phyloP scores from a whole-genome alignment of 2,797 vertebrate genomes.

The Micropoecilia bifurca region DNA sequence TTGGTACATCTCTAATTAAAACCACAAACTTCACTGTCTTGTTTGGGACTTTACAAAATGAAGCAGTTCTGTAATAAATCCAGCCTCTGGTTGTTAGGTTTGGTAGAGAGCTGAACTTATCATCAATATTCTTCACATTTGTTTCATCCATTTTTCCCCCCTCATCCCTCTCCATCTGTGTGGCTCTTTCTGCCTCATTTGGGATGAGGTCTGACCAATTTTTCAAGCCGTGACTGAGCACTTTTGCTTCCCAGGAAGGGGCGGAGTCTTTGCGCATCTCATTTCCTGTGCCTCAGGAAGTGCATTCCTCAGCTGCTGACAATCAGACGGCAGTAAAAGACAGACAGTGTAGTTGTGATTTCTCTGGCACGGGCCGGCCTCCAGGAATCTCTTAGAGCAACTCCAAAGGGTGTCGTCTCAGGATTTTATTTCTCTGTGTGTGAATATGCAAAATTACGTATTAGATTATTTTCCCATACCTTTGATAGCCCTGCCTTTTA shows the following conservation, averaged over 20 bases:
- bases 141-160: conserved; percentile 1
- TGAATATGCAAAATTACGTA: background rate
- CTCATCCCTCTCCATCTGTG: background rate
- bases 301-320: conserved; percentile 63
- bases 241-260: conserved; percentile 60
- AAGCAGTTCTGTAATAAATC: background rate
- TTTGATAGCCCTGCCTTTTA: background rate
- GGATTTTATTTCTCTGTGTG: conserved; percentile 12
- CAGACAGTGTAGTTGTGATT: conserved; percentile 38
- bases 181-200: background rate
- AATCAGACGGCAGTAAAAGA: conserved; percentile 11
- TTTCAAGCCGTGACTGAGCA: conserved; percentile 63
- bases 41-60: background rate
- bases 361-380: conserved; percentile 45
- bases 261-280: conserved; percentile 49
- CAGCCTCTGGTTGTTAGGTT: background rate
- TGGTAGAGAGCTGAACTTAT: no score
- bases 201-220: conserved; percentile 58
- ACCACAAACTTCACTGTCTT: background rate
- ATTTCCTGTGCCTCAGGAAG: conserved; percentile 76
- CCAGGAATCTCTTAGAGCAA: conserved; percentile 46
- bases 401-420: conserved; percentile 26
- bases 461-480: background rate
- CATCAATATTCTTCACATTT: conserved; percentile 44
- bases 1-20: no score